Evolutionary conservation across 2,113 vertebrate genomes (phyloP), one percentile per base, ranked within the genome.

Genomic region (Atlantisia rogersi): DNA sequence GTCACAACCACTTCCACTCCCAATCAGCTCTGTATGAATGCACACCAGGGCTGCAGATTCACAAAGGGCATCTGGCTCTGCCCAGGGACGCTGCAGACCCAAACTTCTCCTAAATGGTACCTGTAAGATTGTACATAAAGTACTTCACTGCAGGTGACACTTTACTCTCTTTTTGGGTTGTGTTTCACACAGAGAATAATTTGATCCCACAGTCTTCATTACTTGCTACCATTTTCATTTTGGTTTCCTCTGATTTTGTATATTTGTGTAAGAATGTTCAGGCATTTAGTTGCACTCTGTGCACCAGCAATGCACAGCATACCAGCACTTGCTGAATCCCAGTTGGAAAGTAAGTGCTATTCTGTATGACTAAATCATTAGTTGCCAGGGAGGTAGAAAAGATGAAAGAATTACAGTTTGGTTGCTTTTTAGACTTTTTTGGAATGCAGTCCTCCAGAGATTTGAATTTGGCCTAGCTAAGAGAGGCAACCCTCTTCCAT

Each of bases 81-180:
- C 13, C n/a, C 25, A 29, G 16, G 5, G 26, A 31, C 37, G 3
- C 32, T 77, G 35, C 64, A 52, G 46, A 29, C 15, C 29, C 17
- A 1, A 4, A 74, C 59, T 50, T 62, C 32, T 48, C 39, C 40
- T 58, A 8, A 60, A 60, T 0, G 0, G 14, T 52, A 7, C 15
- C 53, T 21, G 25, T 29, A 44, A n/a, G 25, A 67, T 76, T 42
- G 14, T 7, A 1, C 0, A 0, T 63, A 55, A 16, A 0, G 0
- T 50, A 28, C 12, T 12, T 77, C 2, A 0, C 53, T 81, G 44
- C 53, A 60, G n/a, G 46, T 7, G 3, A 18, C 26, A 9, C 5
- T 50, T 88, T 17, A 5, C 1, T 64, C 31, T 50, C 71, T 37
- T 80, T 56, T 12, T 1, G 1, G 11, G 15, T 56, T 13, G 29